Evolutionary conservation across 2,797 vertebrate species (phyloP).

Genomic region (Sparus aurata): DNA sequence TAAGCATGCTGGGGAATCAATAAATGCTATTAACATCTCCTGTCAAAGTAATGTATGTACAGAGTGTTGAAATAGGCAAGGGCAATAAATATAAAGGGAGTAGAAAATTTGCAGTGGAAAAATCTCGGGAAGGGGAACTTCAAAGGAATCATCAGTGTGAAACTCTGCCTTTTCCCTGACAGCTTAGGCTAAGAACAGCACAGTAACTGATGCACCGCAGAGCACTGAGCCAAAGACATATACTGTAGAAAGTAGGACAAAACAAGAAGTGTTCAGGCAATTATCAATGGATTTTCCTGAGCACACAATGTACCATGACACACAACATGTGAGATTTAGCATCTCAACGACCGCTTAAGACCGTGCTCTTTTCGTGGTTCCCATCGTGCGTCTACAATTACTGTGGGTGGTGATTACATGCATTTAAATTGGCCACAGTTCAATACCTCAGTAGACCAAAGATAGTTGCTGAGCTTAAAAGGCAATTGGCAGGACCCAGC

Average conservation of each 20-base stretch:
- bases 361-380: slow-evolving; percentile 18
- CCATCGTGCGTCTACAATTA: slow-evolving; percentile 53
- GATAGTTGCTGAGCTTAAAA: slow-evolving; percentile 87
- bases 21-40: slow-evolving; percentile 46
- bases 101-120: slow-evolving; percentile 41
- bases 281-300: slow-evolving; percentile 64
- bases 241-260: slow-evolving; percentile 73
- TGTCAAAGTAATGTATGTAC: slow-evolving; percentile 49
- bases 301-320: slow-evolving; percentile 54
- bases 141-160: slow-evolving; percentile 76
- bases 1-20: slow-evolving; percentile 49
- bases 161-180: slow-evolving; percentile 76
- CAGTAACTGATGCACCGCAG: slow-evolving; percentile 67
- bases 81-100: slow-evolving; percentile 25
- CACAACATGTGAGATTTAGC: slow-evolving; percentile 24
- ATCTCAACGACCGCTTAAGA: slow-evolving; percentile 31
- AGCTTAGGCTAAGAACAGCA: slow-evolving; percentile 76
- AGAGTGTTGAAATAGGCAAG: slow-evolving; percentile 11
- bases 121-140: slow-evolving; percentile 60
- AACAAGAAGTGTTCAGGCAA: slow-evolving; percentile 62
- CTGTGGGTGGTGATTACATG: slow-evolving; percentile 54
- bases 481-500: slow-evolving; percentile 66
- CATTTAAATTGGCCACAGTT: slow-evolving; percentile 68
- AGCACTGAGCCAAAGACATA: slow-evolving; percentile 65
- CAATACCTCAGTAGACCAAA: slow-evolving; percentile 79